Conservation (phyloP, 1,140 invertebrate species). For the Telenomus remus region DNA sequence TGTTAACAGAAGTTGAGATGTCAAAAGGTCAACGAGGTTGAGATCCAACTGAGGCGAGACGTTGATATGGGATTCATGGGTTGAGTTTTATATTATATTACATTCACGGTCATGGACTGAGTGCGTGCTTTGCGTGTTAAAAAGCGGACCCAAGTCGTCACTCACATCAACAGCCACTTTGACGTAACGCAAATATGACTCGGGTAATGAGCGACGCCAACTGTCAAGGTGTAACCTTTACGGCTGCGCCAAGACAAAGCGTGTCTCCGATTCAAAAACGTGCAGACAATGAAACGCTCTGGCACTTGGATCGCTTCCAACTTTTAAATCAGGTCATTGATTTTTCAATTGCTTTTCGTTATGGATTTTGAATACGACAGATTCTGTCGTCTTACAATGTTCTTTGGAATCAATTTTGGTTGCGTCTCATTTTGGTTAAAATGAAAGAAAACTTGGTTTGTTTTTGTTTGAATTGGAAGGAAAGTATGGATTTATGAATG, state of each 20-base stretch:
- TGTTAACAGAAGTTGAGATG: background rate
- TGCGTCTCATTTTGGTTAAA: no score
- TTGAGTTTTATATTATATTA: no score
- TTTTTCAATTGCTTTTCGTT: no score
- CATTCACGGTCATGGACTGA: slow-evolving; percentile 51
- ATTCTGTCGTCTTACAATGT: no score
- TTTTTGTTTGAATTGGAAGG: no score
- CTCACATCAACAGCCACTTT: slow-evolving; percentile 32
- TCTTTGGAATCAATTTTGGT: no score
- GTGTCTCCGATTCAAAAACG: background rate
- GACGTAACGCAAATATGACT: slow-evolving; percentile 16
- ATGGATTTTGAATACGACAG: no score
- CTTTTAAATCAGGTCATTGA: background rate
- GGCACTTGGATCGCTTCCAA: background rate
- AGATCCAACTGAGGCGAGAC: slow-evolving; percentile 31
- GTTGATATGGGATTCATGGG: slow-evolving; percentile 46
- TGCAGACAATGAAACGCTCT: background rate
- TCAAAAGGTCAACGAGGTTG: slow-evolving; percentile 49
- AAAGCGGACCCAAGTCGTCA: slow-evolving; percentile 11
- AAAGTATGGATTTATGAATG: no score
- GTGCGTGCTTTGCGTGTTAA: slow-evolving; percentile 32
- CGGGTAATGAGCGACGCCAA: slow-evolving; percentile 14
- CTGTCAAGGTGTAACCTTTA: slow-evolving; percentile 37
- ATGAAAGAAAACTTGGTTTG: background rate
- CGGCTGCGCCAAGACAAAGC: slow-evolving; percentile 10